phyloP scores from a whole-genome alignment of 2,888 invertebrate species.

The Rotaria socialis region DNA sequence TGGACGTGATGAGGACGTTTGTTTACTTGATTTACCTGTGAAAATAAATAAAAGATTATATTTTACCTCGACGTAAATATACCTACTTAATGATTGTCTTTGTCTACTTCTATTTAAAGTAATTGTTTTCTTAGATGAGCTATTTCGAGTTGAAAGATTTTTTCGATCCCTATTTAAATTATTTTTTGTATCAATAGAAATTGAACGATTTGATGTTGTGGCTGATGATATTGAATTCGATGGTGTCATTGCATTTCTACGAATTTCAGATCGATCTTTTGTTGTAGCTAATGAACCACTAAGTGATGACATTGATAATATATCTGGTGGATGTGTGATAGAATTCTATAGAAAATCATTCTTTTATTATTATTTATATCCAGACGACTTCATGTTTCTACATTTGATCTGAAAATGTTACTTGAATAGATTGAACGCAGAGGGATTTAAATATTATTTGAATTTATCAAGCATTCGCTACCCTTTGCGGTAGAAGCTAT shows the following conservation, averaged over 20 bases:
- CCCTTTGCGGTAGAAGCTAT: no score
- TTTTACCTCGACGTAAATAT: background rate
- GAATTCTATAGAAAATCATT: background rate
- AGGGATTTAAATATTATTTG: no score
- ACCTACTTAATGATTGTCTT: background rate
- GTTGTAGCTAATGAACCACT: background rate
- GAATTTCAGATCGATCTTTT: background rate
- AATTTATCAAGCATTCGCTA: no score
- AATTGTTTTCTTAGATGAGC: background rate
- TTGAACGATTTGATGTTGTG: background rate
- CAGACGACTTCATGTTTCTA: no score
- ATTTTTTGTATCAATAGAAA: background rate
- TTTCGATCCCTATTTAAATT: background rate
- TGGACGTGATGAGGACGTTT: background rate
- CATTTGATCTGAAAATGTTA: no score
- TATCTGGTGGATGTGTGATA: background rate
- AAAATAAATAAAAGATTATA: background rate
- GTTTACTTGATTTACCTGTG: background rate
- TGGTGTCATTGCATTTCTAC: background rate
- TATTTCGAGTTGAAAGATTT: background rate
- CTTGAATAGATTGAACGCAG: no score
- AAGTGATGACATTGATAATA: conserved; percentile 2
- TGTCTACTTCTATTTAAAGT: background rate
- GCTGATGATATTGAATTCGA: conserved; percentile 3
- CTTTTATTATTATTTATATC: no score